Evolutionary conservation across 2,888 invertebrate species (phyloP).

Genomic region (Meloe dianella): DNA sequence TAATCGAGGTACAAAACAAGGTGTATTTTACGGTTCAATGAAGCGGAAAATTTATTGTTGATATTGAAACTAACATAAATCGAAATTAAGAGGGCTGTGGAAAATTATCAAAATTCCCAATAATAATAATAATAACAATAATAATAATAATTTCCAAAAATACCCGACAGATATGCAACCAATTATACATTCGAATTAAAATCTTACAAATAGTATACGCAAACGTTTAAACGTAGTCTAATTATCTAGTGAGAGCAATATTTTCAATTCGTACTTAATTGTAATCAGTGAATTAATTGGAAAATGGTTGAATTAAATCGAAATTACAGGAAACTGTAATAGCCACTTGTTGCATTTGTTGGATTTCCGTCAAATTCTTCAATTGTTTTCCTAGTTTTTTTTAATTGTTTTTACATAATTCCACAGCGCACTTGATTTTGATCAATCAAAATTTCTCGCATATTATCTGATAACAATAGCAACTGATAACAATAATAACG

Average conservation of each 20-base stretch:
- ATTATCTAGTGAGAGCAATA: no score
- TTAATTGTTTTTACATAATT: not conserved
- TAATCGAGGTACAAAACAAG: slow-evolving; percentile 30
- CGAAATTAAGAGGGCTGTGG: not conserved
- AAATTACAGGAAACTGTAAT: not conserved
- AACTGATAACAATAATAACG: not conserved
- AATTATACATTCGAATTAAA: not conserved
- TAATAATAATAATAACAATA: no score
- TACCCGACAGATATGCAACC: not conserved
- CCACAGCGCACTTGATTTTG: not conserved
- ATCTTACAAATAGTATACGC: no score
- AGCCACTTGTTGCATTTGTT: slow-evolving; percentile 19
- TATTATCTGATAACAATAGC: not conserved
- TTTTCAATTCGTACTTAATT: no score
- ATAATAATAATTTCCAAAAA: no score
- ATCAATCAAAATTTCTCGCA: slow-evolving; percentile 26
- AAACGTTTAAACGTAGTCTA: no score
- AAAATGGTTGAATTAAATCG: no score
- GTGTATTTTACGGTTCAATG: slow-evolving; percentile 38
- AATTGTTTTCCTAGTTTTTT: not conserved
- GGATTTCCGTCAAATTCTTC: not conserved
- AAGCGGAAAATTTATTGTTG: slow-evolving; percentile 25
- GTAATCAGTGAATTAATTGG: no score
- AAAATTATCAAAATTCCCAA: no score
- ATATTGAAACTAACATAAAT: slow-evolving; percentile 15